A percentile compares a stretch with the other conserved stretches of the same genome.
phyloP scores from a whole-genome alignment of 2,113 vertebrate species.

The Noturus placidus region DNA sequence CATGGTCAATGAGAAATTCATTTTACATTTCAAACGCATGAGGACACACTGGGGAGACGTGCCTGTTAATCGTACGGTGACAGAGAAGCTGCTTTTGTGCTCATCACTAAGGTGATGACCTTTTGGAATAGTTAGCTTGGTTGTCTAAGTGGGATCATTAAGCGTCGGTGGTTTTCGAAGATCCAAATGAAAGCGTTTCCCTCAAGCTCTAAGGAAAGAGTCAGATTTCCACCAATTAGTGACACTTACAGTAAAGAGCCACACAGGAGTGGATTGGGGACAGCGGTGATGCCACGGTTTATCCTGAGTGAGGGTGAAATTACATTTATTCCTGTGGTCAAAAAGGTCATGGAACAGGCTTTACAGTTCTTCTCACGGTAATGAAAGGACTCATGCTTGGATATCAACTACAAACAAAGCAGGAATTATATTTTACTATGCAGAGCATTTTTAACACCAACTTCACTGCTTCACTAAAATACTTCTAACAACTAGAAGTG shows the following conservation, averaged over 20 bases:
- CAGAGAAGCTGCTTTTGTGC: conserved; percentile 20
- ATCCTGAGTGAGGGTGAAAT: background rate
- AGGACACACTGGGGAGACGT: background rate
- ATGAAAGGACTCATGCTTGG: background rate
- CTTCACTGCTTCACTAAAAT: too few relatives aligned
- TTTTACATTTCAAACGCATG: background rate
- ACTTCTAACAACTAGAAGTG: background rate
- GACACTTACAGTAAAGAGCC: background rate
- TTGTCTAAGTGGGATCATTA: conserved; percentile 6
- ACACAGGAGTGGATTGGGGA: background rate
- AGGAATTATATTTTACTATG: too few relatives aligned
- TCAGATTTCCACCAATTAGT: conserved; percentile 4
- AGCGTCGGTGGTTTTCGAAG: background rate
- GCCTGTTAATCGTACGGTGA: conserved; percentile 1
- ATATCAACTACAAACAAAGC: too few relatives aligned
- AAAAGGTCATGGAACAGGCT: background rate
- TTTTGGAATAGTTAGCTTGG: conserved; percentile 29
- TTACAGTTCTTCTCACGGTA: background rate
- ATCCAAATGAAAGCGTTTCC: background rate
- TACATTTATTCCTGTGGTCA: background rate
- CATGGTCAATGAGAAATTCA: background rate
- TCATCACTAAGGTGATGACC: conserved; percentile 3
- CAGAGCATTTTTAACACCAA: too few relatives aligned
- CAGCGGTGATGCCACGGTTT: background rate
- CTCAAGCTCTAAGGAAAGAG: background rate